A percentile compares a stretch with the other conserved stretches of the same genome.
These are phyloP conservation scores for Acipenser oxyrinchus DNA, from an alignment of 2,797 vertebrate genomes.

Conservation along the genomic window DNA sequence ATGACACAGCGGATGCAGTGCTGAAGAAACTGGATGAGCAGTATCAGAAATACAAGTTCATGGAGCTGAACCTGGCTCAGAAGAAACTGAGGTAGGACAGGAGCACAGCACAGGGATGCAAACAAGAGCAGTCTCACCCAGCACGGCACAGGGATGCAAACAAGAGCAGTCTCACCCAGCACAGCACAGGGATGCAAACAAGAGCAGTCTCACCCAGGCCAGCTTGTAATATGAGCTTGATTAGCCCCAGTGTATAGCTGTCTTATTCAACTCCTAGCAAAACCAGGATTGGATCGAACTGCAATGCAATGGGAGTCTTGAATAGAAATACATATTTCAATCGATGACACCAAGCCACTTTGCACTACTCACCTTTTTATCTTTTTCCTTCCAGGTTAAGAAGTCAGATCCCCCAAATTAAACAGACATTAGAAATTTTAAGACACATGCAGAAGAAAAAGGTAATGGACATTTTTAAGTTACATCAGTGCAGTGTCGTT, in stretches of 20 bases:
- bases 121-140: too few relatives aligned
- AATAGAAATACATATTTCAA: not conserved
- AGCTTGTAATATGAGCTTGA: too few relatives aligned
- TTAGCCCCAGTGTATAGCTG: too few relatives aligned
- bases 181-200: too few relatives aligned
- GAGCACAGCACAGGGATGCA: not conserved
- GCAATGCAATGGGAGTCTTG: not conserved
- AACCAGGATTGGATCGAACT: too few relatives aligned
- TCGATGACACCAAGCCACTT: too few relatives aligned
- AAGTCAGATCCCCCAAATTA: slow-evolving; percentile 96
- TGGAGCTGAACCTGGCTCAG: slow-evolving; percentile 95
- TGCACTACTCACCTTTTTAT: slow-evolving; percentile 19
- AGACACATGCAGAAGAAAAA: slow-evolving; percentile 99
- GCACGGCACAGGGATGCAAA: too few relatives aligned
- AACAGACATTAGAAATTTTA: slow-evolving; percentile 95
- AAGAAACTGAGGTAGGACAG: slow-evolving; percentile 83
- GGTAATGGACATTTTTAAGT: slow-evolving; percentile 48
- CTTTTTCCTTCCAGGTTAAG: slow-evolving; percentile 73
- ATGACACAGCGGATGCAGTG: slow-evolving; percentile 84
- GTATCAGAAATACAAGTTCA: slow-evolving; percentile 98
- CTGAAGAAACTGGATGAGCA: slow-evolving; percentile 90
- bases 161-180: too few relatives aligned
- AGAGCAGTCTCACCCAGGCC: too few relatives aligned
- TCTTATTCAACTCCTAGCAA: too few relatives aligned
- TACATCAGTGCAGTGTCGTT: too few relatives aligned